A percentile compares a stretch with the other conserved stretches of the same genome.
Evolutionary conservation across 2,888 invertebrate species (phyloP).

Genomic region (Eustalomyia histrio): DNA sequence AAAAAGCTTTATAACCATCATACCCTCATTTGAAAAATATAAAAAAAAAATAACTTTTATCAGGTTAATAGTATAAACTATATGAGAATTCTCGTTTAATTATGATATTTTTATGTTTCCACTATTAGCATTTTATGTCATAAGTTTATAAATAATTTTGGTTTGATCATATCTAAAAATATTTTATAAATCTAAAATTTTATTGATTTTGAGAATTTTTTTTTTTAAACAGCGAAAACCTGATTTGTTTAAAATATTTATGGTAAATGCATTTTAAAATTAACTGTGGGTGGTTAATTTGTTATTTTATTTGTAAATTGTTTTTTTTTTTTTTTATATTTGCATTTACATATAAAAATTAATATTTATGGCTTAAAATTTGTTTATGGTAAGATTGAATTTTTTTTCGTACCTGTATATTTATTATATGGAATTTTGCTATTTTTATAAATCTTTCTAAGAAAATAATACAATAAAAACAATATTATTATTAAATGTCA

Average conservation of each 20-base stretch:
- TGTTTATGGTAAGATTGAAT: slow-evolving; percentile 8
- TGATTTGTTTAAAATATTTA: slow-evolving; percentile 21
- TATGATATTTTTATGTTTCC: not conserved
- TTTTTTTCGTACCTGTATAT: not conserved
- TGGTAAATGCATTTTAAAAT: not conserved
- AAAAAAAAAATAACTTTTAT: too few relatives aligned
- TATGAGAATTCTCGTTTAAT: not conserved
- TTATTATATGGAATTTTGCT: not conserved
- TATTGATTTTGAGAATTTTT: slow-evolving; percentile 14
- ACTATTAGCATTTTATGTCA: not conserved
- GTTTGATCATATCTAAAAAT: slow-evolving; percentile 28
- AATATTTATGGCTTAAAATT: slow-evolving; percentile 7
- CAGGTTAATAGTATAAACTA: too few relatives aligned
- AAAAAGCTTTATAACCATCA: too few relatives aligned
- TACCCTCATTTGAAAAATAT: too few relatives aligned
- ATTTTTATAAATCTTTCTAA: slow-evolving; percentile 10
- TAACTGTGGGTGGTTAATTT: slow-evolving; percentile 8
- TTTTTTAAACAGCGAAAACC: slow-evolving; percentile 33
- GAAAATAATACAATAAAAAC: not conserved
- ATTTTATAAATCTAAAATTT: not conserved
- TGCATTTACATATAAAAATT: not conserved
- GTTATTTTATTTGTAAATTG: slow-evolving; percentile 6
- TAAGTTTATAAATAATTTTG: not conserved
- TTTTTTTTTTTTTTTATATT: slow-evolving; percentile 3
- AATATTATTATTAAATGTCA: not conserved